These are phyloP conservation scores for Pangasius krempfi DNA, from an alignment of 2,797 vertebrate genomes.

Conservation along the genomic window DNA sequence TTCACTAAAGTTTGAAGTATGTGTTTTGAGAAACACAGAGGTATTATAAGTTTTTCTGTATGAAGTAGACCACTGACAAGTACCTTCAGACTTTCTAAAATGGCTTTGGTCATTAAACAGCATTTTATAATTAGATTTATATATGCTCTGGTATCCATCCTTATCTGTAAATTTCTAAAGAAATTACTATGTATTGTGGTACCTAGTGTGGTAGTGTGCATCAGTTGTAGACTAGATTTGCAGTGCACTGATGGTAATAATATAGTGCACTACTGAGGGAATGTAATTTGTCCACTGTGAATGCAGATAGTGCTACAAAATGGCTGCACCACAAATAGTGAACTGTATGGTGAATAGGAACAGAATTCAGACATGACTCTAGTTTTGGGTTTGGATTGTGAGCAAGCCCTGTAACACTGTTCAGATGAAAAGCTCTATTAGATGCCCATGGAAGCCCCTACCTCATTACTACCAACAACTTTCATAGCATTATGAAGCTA, in stretches of 20 bases:
- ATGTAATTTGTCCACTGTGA: not conserved
- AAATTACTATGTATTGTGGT: not conserved
- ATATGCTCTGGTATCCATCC: not conserved
- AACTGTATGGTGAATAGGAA: not conserved
- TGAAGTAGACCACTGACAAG: not conserved
- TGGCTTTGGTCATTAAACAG: not conserved
- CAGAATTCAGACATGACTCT: not conserved
- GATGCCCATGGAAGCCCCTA: not conserved
- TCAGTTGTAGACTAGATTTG: not conserved
- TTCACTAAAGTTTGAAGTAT: not conserved
- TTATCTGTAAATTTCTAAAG: not conserved
- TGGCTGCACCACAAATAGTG: not conserved
- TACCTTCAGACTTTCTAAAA: not conserved
- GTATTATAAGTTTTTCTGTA: not conserved
- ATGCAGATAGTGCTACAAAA: not conserved
- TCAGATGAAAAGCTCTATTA: not conserved
- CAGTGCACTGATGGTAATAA: not conserved
- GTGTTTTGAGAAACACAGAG: not conserved
- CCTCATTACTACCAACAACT: not conserved
- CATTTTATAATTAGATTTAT: not conserved
- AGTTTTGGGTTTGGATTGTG: not conserved
- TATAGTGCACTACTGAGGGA: too few species aligned
- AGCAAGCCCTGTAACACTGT: not conserved
- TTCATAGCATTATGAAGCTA: not conserved
- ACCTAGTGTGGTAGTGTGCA: not conserved